Conservation (phyloP, 30 jellyfish, hydroid and myxozoan species). For the Aurelia coerulea region DNA sequence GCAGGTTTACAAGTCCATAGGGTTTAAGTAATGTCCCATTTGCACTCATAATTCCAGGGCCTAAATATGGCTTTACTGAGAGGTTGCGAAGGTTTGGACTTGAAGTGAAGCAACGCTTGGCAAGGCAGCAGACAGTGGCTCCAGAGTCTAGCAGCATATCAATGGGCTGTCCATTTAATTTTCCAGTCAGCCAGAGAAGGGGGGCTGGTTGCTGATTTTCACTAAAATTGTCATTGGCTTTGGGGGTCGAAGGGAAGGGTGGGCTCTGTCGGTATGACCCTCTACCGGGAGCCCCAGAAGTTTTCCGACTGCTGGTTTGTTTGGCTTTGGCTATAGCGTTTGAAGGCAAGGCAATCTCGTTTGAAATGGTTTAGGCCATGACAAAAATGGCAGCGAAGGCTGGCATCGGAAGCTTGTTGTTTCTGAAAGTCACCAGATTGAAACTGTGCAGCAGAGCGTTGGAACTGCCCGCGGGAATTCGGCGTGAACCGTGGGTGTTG, state of each 20-base stretch:
- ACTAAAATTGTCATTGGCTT: neutral
- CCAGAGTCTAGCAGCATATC: conserved; percentile 48
- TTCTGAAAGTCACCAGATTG: conserved; percentile 13
- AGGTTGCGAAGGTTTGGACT: conserved; percentile 32
- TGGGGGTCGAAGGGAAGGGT: conserved; percentile 38
- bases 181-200: conserved; percentile 58
- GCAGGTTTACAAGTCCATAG: conserved; percentile 23
- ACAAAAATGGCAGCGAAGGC: conserved; percentile 31
- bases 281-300: no score
- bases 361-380: conserved; percentile 29
- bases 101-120: conserved; percentile 34
- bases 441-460: conserved; percentile 26
- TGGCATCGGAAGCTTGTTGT: conserved; percentile 31
- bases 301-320: conserved; percentile 38
- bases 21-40: conserved; percentile 45
- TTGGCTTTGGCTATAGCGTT: neutral
- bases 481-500: no score
- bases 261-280: conserved; percentile 58
- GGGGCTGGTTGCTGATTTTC: neutral
- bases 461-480: conserved; percentile 6
- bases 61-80: conserved; percentile 16
- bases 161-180: conserved; percentile 26
- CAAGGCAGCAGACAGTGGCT: conserved; percentile 46
- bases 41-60: conserved; percentile 49
- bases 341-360: conserved; percentile 37